Base-by-base conservation (phyloP, 2,888 invertebrate species). In the Scelioninae gen. 1 region DNA sequence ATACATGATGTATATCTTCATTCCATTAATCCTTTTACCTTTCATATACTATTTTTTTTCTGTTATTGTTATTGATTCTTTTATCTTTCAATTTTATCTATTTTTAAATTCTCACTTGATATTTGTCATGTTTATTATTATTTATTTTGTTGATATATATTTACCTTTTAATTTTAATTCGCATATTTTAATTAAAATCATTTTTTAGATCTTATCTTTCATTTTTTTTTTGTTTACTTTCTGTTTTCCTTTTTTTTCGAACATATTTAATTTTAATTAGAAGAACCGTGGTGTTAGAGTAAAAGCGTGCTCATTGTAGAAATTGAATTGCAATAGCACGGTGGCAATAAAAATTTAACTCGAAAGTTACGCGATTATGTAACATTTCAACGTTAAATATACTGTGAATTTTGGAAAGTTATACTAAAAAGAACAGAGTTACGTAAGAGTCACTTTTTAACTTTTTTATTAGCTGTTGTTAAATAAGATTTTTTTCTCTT, bases 401-500 rank as follows among this genome's bases (percentile, higher is more conserved):
- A 77, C 72, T 62, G 74, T 78, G 71, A 84, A 81, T 84, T 84
- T 84, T 84, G 84, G 81, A 84, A 84, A 84, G 84, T 78, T 75
- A 79, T 51, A 72, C 76, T 75, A 74, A 80, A 80, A 81, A 84
- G 74, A 76, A 56, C 43, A 8, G 10, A 1, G 15, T 84, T 81
- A 55, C 40, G 53, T 49, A 84, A 84, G n/a, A 15, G 38, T 34
- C 31, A 31, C 51, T 79, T 63, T 81, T 79, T 71, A 56, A 51
- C 38, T 16, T 83, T 71, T 83, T 80, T 83, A 58, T 66, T 45
- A 51, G 32, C 23, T 40, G 65, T 58, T 68, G 75, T 71, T 79
- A 45, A 77, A 77, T 77, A 53, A 68, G 47, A 56, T 51, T 51
- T 49, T 60, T 51, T 38, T 38, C 38, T 13, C 10, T 16, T 23